phyloP scores from a whole-genome alignment of 2,888 invertebrate genomes.

The Idaea dimidiata region DNA sequence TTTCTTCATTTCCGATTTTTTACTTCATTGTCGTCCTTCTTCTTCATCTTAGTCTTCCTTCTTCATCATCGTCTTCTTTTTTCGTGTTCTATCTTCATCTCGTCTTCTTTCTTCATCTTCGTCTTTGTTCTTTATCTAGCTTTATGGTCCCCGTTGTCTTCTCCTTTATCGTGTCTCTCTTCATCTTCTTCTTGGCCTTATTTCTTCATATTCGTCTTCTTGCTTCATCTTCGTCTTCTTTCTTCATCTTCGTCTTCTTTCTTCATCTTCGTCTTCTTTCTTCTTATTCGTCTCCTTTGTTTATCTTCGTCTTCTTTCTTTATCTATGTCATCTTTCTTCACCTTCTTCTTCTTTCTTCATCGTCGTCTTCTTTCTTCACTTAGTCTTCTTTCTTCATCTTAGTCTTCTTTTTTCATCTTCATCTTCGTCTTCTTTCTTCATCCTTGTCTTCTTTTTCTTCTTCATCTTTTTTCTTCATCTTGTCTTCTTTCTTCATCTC shows the following conservation, averaged over 20 bases:
- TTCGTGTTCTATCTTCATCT: slow-evolving; percentile 9
- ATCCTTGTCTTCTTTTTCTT: not conserved
- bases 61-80: slow-evolving; percentile 9
- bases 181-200: slow-evolving; percentile 12
- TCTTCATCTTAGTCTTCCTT: slow-evolving; percentile 9
- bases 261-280: slow-evolving; percentile 1
- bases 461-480: not conserved
- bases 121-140: slow-evolving; percentile 8
- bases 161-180: slow-evolving; percentile 7
- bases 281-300: slow-evolving; percentile 10
- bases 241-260: slow-evolving; percentile 12
- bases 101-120: slow-evolving; percentile 10
- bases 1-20: slow-evolving; percentile 7
- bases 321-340: slow-evolving; percentile 15
- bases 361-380: slow-evolving; percentile 5
- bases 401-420: not conserved
- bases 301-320: slow-evolving; percentile 9
- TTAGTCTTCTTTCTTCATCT: not conserved
- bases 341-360: slow-evolving; percentile 16
- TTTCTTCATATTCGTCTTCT: not conserved
- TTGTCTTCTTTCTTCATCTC: not conserved
- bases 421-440: not conserved
- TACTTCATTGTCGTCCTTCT: slow-evolving; percentile 6
- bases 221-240: slow-evolving; percentile 17
- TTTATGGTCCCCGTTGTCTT: slow-evolving; percentile 10